Conservation (phyloP, 2,888 invertebrate species). For the Rhagophthalmus giganteus region DNA sequence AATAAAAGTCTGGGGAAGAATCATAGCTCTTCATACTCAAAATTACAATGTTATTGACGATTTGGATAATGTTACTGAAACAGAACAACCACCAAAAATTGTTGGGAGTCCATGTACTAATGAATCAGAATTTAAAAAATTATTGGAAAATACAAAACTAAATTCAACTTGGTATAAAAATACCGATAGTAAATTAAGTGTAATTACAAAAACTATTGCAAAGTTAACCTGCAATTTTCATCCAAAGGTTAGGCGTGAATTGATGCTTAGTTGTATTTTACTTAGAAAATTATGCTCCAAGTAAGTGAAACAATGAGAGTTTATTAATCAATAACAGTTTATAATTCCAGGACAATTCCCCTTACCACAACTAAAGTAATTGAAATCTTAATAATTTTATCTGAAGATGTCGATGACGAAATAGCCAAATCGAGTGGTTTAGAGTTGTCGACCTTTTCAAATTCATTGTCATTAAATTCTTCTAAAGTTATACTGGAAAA, state of each 20-base stretch:
- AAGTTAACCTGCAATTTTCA: constrained; percentile 64
- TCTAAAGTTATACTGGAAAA: constrained; percentile 58
- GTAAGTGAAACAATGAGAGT: constrained; percentile 51
- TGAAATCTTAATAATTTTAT: constrained; percentile 69
- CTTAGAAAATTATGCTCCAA: constrained; percentile 63
- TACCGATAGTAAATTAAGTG: constrained; percentile 61
- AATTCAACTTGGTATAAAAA: constrained; percentile 62
- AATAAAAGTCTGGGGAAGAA: constrained; percentile 55
- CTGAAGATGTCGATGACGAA: constrained; percentile 65
- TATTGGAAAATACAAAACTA: constrained; percentile 52
- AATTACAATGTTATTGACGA: constrained; percentile 46
- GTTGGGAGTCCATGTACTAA: constrained; percentile 38
- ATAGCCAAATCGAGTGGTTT: constrained; percentile 56
- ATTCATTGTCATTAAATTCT: constrained; percentile 50
- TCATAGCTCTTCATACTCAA: constrained; percentile 56
- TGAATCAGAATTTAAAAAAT: constrained; percentile 48
- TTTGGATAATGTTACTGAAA: not conserved
- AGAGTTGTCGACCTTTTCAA: constrained; percentile 53
- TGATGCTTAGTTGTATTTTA: constrained; percentile 62
- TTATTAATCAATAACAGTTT: constrained; percentile 9
- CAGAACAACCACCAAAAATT: constrained; percentile 5
- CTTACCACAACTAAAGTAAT: constrained; percentile 64
- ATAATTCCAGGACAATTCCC: constrained; percentile 62
- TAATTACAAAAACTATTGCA: constrained; percentile 58
- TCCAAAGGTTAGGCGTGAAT: constrained; percentile 63